Evolutionary conservation across 2,888 invertebrate species (phyloP), one percentile per base, ranked within the genome.

Genomic region (Orthosia incerta): DNA sequence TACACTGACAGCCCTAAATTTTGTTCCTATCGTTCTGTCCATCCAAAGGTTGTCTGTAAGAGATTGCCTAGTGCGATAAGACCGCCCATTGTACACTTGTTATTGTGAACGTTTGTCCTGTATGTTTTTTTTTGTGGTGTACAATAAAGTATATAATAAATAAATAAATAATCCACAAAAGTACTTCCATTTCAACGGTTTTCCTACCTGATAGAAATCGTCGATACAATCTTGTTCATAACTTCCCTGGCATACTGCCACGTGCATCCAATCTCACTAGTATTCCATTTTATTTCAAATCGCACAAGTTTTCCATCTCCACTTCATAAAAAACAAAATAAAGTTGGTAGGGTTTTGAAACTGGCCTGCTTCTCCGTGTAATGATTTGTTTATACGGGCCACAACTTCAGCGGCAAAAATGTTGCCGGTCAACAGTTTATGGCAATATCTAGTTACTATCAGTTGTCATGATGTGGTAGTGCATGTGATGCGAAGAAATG

Each of bases 281-380:
- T 23, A 55, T 81, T 66, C 73, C 65, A 77, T 69, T 79, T 77
- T 67, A 71, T 73, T 73, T 69, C 53, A 46, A 72, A 55, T 55
- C 46, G 11, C 13, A 23, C 60, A 46, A 65, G 55, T 76, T 81
- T 81, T 76, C 61, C 45, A 80, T 68, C 48, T 71, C 31, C 15
- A 31, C n/a, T 51, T 46, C 48, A 39, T 65, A 56, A 51, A 78
- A 75, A 68, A 50, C 45, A 31, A 46, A 55, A 66, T 50, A 55
- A 65, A n/a, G 13, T 20, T 53, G 39, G 13, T 11, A 48, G 23
- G 39, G 39, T 70, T 65, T 55, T 55, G 13, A 71, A 76, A 9
- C 16, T 64, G 7, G 39, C 11, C 0, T 1, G 31, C 2, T 76
- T 76, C 46, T 80, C 70, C 70, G n/a, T 46, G 16, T 63, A 48